phyloP scores from a whole-genome alignment of 2,113 vertebrate species.

The Upupa epops region DNA sequence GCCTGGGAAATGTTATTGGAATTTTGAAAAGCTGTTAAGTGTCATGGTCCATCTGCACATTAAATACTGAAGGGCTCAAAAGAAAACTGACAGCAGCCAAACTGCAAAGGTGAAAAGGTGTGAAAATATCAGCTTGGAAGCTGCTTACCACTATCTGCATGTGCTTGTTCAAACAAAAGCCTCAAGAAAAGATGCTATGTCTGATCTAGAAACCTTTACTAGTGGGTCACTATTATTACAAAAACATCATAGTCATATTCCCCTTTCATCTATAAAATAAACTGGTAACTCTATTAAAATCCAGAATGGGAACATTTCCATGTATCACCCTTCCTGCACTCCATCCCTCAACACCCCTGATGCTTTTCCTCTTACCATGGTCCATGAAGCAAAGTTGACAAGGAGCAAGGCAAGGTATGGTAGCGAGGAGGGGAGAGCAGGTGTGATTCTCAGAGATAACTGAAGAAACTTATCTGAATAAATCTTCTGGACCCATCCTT shows the following conservation, averaged over 20 bases:
- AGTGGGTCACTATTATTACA: not conserved
- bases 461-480: not conserved
- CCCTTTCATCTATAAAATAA: not conserved
- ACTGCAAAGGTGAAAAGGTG: not conserved
- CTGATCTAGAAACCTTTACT: not conserved
- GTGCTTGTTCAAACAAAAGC: not conserved
- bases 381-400: not conserved
- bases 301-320: not conserved
- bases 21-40: not conserved
- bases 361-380: not conserved
- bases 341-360: not conserved
- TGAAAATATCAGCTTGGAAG: not conserved
- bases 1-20: not conserved
- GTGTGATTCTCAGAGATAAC: not conserved
- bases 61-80: not conserved
- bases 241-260: not conserved
- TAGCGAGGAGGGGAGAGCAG: not conserved
- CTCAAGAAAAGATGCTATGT: not conserved
- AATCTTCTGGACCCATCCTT: not conserved
- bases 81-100: not conserved
- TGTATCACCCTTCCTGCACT: not conserved
- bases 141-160: not conserved
- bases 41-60: not conserved
- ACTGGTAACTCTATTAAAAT: not conserved
- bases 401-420: rapidly evolving